Percentiles rank a stretch among this genome's conserved stretches.
Conservation (phyloP, 2,797 vertebrate genomes). For the Buceros bicornis region DNA sequence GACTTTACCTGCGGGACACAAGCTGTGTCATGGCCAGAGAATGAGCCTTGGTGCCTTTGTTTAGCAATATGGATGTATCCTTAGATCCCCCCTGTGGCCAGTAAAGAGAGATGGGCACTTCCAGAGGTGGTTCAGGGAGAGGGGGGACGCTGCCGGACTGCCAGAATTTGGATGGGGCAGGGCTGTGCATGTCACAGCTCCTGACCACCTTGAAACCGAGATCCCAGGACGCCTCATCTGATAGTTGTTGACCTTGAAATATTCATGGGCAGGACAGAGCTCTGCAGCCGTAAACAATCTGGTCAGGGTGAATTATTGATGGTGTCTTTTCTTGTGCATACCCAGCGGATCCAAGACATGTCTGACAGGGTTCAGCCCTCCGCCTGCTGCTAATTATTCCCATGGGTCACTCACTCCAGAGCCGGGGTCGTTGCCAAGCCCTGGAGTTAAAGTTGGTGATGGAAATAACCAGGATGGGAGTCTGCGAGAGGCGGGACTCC, state of each 20-base stretch:
- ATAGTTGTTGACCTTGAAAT: conserved; percentile 45
- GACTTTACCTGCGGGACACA: neutral
- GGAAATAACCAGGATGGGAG: neutral
- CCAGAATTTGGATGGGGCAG: neutral
- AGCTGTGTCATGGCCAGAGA: neutral
- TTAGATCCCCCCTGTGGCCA: neutral
- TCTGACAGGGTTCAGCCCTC: neutral
- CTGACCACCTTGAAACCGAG: neutral
- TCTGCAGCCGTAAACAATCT: neutral
- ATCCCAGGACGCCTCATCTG: neutral
- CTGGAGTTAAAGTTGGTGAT: neutral
- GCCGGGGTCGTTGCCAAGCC: neutral
- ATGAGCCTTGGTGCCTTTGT: neutral
- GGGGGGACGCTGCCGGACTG: neutral
- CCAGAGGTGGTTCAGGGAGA: neutral
- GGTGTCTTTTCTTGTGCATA: neutral
- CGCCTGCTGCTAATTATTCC: neutral
- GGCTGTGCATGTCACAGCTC: neutral
- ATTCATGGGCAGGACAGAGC: conserved; percentile 38
- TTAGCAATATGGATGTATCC: rapidly evolving
- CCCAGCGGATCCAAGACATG: neutral
- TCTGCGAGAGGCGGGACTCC: neutral
- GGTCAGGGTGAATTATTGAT: conserved; percentile 51
- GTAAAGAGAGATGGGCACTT: neutral
- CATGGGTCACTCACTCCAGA: neutral